Percentiles rank a stretch among this genome's conserved stretches.
phyloP scores from a whole-genome alignment of 2,113 vertebrate species.

The Ciconia maguari region DNA sequence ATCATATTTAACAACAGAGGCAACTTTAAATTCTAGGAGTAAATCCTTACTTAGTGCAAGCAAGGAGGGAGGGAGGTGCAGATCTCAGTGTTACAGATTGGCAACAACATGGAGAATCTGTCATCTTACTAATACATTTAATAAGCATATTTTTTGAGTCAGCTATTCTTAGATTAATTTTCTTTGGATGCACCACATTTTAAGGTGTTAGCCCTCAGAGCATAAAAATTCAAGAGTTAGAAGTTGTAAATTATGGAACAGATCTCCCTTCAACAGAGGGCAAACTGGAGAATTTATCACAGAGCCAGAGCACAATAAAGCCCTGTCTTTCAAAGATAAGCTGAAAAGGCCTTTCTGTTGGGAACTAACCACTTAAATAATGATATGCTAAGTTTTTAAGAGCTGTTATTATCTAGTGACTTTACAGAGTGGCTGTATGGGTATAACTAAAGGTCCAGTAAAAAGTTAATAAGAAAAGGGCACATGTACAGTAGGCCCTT shows the following conservation, averaged over 20 bases:
- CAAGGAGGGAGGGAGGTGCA: neutral
- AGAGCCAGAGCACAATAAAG: neutral
- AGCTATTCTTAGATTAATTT: constrained; percentile 8
- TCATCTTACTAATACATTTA: neutral
- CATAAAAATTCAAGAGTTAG: neutral
- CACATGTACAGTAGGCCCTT: neutral
- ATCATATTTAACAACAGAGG: neutral
- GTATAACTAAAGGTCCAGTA: neutral
- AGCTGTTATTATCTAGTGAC: neutral
- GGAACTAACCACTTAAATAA: constrained; percentile 16
- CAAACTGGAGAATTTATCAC: constrained; percentile 25
- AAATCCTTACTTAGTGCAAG: neutral
- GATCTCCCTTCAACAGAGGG: constrained; percentile 1
- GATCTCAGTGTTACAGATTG: neutral
- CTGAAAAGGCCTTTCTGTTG: neutral
- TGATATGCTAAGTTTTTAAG: neutral
- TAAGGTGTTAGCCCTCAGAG: neutral
- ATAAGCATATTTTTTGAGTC: neutral
- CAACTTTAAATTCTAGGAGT: neutral
- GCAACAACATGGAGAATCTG: neutral
- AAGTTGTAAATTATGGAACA: constrained; percentile 13
- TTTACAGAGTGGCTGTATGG: neutral
- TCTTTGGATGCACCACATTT: neutral
- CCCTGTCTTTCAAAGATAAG: constrained; percentile 10
- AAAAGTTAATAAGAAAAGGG: neutral